These are phyloP conservation scores for Isurus oxyrinchus DNA, from an alignment of 2,113 vertebrate genomes.

Conservation along the genomic window DNA sequence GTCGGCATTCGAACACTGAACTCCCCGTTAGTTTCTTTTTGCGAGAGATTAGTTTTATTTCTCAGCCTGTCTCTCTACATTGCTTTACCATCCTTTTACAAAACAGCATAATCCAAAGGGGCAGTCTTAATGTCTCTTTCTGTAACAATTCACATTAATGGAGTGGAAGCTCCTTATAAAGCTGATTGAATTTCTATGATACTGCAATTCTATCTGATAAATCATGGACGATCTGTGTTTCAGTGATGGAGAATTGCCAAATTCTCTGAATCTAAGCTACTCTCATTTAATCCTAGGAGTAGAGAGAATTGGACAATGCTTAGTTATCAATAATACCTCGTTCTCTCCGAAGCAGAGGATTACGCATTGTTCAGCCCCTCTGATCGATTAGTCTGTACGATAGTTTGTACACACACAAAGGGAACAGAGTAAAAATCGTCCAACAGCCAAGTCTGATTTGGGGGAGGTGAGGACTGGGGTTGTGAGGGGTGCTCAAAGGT, in stretches of 20 bases:
- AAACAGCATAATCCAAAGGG: not conserved
- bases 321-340: not conserved
- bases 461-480: not conserved
- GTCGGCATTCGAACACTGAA: too few relatives aligned
- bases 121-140: not conserved
- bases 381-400: constrained; percentile 34
- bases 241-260: not conserved
- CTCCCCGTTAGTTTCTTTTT: too few relatives aligned
- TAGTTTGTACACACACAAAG: not conserved
- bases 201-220: not conserved
- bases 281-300: not conserved
- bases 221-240: not conserved
- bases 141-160: not conserved
- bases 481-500: not conserved
- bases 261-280: not conserved
- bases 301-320: not conserved
- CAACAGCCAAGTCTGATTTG: not conserved
- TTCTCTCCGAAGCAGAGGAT: not conserved
- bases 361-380: not conserved
- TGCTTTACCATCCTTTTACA: not conserved
- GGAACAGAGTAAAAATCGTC: not conserved
- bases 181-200: not conserved
- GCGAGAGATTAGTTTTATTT: too few relatives aligned
- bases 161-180: not conserved
- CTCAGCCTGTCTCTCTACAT: too few relatives aligned